Evolutionary conservation across 2,888 invertebrate species (phyloP).

Genomic region (Platerodrilus igneus): DNA sequence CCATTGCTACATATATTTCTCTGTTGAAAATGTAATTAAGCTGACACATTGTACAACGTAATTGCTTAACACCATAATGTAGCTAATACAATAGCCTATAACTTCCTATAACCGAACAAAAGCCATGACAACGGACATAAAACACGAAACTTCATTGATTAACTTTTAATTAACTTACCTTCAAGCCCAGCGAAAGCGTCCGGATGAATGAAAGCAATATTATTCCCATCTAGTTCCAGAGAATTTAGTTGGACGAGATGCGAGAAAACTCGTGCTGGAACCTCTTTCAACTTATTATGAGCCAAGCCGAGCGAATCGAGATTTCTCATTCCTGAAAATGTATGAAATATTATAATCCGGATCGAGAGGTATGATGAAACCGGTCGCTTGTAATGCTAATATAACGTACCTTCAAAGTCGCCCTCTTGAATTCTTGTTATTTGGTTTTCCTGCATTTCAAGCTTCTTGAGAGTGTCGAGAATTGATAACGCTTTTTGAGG

Average conservation of each 20-base stretch:
- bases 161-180: too few relatives aligned
- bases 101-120: too few relatives aligned
- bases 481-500: slow-evolving; percentile 78
- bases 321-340: slow-evolving; percentile 63
- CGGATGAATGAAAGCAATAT: slow-evolving; percentile 73
- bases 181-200: slow-evolving; percentile 84
- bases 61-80: too few relatives aligned
- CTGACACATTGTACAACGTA: too few relatives aligned
- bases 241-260: slow-evolving; percentile 78
- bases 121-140: too few relatives aligned
- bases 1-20: too few relatives aligned
- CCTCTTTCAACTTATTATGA: slow-evolving; percentile 74
- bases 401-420: slow-evolving; percentile 74
- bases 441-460: slow-evolving; percentile 84
- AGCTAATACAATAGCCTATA: too few relatives aligned
- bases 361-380: neutral
- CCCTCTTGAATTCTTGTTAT: slow-evolving; percentile 73
- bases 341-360: too few relatives aligned
- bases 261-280: slow-evolving; percentile 78
- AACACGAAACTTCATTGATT: too few relatives aligned
- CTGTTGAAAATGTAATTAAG: too few relatives aligned
- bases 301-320: slow-evolving; percentile 81
- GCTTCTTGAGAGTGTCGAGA: slow-evolving; percentile 74
- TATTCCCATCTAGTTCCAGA: slow-evolving; percentile 82
- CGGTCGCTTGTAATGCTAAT: neutral